Base-by-base conservation (phyloP, 2,888 invertebrate species). In the Antitype chi region DNA sequence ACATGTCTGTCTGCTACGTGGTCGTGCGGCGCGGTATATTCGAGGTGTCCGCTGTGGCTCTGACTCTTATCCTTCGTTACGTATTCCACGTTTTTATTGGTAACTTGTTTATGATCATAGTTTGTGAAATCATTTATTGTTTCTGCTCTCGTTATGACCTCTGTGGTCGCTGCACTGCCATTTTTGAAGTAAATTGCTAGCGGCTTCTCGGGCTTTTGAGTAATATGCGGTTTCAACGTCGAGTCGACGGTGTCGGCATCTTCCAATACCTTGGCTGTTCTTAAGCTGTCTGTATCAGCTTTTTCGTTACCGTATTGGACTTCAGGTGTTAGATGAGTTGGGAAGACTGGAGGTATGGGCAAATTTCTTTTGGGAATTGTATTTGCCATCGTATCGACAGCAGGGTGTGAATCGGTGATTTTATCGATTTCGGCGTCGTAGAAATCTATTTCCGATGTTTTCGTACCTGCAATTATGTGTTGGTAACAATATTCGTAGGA, bases 281-380 rank as follows among this genome's bases (percentile, higher is more conserved):
- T 93, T 28, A 91, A 81, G 67, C 93, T 95, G 25, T 95, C 94
- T 9, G 91, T 82, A 78, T 96, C 97, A 47, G 94, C 95, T 88
- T 94, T 94, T 83, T 97, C 97, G 82, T 97, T 97, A 32, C 97
- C 97, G 78, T 97, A 97, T 89, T 97, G 97, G 2, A 97, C 96
- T 90, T 97, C 97, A n/a, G 96, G 97, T 43, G 94, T 91, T 32
- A 97, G 91, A 80, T 96, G 95, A 55, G 92, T 91, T 9, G 97
- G 97, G 84, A 94, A 97, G 17, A 97, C 92, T 25, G 97, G 97
- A 60, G 92, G 90, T 68, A 94, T 86, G 15, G 94, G 95, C 59
- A 93, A 85, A 84, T 92, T 93, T 80, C 89, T 93, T 80, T 90
- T 91, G 20, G 86, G 81, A 70, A 75, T 90, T 47, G 86, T 85